Percentiles rank a stretch among this genome's conserved stretches.
phyloP scores from a whole-genome alignment of 1,140 invertebrate genomes.

The Brachionus calyciflorus region DNA sequence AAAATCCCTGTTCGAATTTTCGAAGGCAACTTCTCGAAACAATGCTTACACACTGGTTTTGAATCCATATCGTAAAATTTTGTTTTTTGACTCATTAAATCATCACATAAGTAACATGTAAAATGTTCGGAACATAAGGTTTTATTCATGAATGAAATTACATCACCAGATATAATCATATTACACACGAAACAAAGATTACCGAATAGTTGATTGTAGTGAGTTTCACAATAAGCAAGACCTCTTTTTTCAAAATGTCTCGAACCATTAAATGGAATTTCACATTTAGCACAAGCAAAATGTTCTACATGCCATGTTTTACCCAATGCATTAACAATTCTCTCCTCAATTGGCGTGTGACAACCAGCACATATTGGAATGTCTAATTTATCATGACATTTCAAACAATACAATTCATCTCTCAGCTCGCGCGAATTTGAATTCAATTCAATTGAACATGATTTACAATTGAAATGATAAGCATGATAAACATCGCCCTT shows the following conservation, averaged over 20 bases:
- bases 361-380: slow-evolving; percentile 91
- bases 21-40: slow-evolving; percentile 91
- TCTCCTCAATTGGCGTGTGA: slow-evolving; percentile 67
- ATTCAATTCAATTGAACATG: slow-evolving; percentile 64
- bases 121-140: slow-evolving; percentile 99
- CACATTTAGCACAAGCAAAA: slow-evolving; percentile 98
- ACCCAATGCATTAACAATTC: slow-evolving; percentile 91
- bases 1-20: slow-evolving; percentile 69
- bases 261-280: slow-evolving; percentile 97
- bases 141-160: slow-evolving; percentile 72
- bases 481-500: slow-evolving; percentile 96
- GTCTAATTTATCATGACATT: slow-evolving; percentile 99
- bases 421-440: slow-evolving; percentile 88
- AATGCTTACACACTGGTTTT: slow-evolving; percentile 96
- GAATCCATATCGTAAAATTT: slow-evolving; percentile 99
- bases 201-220: slow-evolving; percentile 96
- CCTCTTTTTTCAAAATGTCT: slow-evolving; percentile 98
- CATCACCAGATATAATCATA: slow-evolving; percentile 93
- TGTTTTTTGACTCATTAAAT: slow-evolving; percentile 93
- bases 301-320: slow-evolving; percentile 99
- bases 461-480: slow-evolving; percentile 96
- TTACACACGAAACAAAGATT: slow-evolving; percentile 98
- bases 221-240: slow-evolving; percentile 95
- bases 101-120: slow-evolving; percentile 94
- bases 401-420: slow-evolving; percentile 92